phyloP scores from a whole-genome alignment of 2,888 invertebrate genomes.

The Ophraella communa region DNA sequence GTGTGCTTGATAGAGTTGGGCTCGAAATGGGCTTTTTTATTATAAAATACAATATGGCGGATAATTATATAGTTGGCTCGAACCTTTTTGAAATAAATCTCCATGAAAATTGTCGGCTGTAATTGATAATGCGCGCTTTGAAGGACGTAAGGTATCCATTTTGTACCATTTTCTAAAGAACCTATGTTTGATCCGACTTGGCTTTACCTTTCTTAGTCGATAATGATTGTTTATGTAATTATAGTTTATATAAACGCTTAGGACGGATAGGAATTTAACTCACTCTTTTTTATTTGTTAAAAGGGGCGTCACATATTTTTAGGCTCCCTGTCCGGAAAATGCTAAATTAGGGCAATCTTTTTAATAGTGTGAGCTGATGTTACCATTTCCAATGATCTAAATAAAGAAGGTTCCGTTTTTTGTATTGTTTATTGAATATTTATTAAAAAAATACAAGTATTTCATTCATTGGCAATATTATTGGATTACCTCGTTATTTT shows the following conservation, averaged over 20 bases:
- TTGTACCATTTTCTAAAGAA: neutral
- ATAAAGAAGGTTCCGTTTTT: too few species aligned
- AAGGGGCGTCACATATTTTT: too few species aligned
- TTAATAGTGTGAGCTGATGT: too few species aligned
- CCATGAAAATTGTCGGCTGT: slow-evolving; percentile 31
- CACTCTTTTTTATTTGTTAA: neutral
- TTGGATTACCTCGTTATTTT: too few species aligned
- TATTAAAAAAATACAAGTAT: too few species aligned
- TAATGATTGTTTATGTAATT: neutral
- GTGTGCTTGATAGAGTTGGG: slow-evolving; percentile 57
- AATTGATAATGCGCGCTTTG: slow-evolving; percentile 30
- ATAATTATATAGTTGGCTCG: slow-evolving; percentile 49
- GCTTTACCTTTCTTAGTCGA: neutral
- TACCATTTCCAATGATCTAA: too few species aligned
- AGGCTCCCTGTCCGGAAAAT: too few species aligned
- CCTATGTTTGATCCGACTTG: neutral
- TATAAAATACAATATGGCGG: slow-evolving; percentile 60
- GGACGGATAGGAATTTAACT: neutral
- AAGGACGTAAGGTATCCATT: neutral
- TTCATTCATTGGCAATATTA: too few species aligned
- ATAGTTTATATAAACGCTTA: neutral
- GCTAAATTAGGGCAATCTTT: too few species aligned
- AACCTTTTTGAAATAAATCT: slow-evolving; percentile 41
- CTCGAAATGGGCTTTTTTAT: slow-evolving; percentile 59
- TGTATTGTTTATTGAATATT: too few species aligned